Evolutionary conservation across 2,888 invertebrate species (phyloP), one percentile per base, ranked within the genome.

Genomic region (Disparrhopalites patrizii): DNA sequence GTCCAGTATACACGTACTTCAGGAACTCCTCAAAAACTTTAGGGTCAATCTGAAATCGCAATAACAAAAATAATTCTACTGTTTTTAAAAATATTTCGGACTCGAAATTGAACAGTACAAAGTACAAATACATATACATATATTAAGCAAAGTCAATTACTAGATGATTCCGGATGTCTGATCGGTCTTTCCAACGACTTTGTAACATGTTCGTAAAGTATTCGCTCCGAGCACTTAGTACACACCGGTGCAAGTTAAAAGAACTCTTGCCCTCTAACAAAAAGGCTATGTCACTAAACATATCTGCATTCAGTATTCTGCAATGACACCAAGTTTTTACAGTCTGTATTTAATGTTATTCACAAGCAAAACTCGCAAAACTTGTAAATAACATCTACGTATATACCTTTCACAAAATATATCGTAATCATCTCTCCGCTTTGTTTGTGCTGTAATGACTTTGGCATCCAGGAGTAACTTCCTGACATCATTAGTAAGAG

Each of bases 351-450:
- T n/a, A n/a, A n/a, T n/a, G n/a, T n/a, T n/a, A n/a, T n/a, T n/a
- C n/a, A n/a, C n/a, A n/a, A n/a, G n/a, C n/a, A n/a, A n/a, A n/a
- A n/a, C n/a, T n/a, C n/a, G n/a, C n/a, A n/a, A n/a, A n/a, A n/a
- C n/a, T n/a, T n/a, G n/a, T n/a, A n/a, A n/a, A n/a, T 36, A 43
- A n/a, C n/a, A n/a, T n/a, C n/a, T n/a, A 36, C 13, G 25, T 30
- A 27, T 28, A 8, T 51, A 82, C 81, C 77, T 78, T 67, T 82
- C 76, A 51, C 82, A 76, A 74, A 82, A 82, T 70, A 82, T 82
- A 47, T 81, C 79, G 75, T 79, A 83, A 27, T 78, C 74, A 74
- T 82, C 80, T 68, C 82, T 71, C 40, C 80, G 73, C 64, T 81
- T 79, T 1, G 78, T 79, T 54, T 78, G 77, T 3, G 80, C 75